Conservation (phyloP, 2,888 invertebrate species). For the Oligia strigilis region DNA sequence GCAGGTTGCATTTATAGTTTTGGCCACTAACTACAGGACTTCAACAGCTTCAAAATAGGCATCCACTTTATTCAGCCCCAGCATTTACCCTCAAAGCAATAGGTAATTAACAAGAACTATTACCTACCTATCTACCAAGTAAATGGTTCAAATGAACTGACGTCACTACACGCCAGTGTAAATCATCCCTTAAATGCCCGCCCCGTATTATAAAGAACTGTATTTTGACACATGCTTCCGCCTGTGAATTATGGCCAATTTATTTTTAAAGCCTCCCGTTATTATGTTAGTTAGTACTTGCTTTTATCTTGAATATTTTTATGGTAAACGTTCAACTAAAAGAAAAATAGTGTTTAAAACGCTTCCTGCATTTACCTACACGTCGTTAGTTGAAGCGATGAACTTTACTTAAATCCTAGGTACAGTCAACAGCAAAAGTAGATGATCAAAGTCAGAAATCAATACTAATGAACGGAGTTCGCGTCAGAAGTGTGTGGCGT, state of each 20-base stretch:
- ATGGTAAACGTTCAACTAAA: neutral
- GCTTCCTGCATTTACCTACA: neutral
- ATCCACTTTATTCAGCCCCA: neutral
- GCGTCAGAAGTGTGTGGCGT: no score
- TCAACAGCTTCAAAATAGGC: neutral
- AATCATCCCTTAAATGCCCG: constrained; percentile 27
- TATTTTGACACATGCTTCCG: constrained; percentile 49
- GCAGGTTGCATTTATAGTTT: no score
- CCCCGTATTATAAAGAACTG: constrained; percentile 34
- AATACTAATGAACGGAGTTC: no score
- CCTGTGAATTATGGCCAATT: constrained; percentile 50
- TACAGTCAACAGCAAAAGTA: no score
- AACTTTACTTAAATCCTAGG: no score
- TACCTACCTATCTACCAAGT: neutral
- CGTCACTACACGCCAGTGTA: constrained; percentile 13
- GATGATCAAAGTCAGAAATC: no score
- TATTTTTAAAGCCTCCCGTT: constrained; percentile 25
- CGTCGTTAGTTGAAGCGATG: neutral
- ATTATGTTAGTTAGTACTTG: constrained; percentile 8
- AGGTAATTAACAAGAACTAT: constrained; percentile 23
- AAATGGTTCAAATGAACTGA: neutral
- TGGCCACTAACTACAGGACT: neutral
- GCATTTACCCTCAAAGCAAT: neutral
- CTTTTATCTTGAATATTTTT: neutral
- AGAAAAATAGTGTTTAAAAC: neutral